Evolutionary conservation across 2,797 vertebrate species (phyloP).

Genomic region (Myotis pilosus): DNA sequence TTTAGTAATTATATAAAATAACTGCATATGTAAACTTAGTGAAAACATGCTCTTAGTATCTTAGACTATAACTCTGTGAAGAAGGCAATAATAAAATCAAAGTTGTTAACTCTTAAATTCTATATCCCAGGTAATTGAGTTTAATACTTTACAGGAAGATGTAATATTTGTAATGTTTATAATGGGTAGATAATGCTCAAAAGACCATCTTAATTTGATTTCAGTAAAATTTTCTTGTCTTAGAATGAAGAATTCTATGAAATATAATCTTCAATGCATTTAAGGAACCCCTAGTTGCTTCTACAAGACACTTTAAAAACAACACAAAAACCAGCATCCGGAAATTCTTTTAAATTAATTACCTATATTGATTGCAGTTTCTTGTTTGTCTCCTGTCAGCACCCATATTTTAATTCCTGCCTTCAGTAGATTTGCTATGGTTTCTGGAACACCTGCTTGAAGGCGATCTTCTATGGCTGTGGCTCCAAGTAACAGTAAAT

Average conservation of each 20-base stretch:
- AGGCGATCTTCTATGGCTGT: slow-evolving; percentile 97
- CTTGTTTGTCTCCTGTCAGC: slow-evolving; percentile 97
- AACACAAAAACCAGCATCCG: neutral
- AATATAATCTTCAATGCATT: neutral
- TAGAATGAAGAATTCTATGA: neutral
- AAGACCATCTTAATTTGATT: neutral
- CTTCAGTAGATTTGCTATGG: slow-evolving; percentile 94
- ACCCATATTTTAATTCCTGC: slow-evolving; percentile 99
- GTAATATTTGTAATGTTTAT: neutral
- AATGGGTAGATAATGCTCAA: neutral
- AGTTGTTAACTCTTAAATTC: neutral
- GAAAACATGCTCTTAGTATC: neutral
- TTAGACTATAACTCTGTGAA: neutral
- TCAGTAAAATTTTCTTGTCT: neutral
- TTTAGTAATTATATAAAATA: neutral
- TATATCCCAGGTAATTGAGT: neutral
- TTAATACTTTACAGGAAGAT: neutral
- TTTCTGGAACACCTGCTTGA: slow-evolving; percentile 96
- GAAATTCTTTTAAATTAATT: slow-evolving; percentile 61
- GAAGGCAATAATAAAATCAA: neutral
- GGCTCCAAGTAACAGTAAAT: slow-evolving; percentile 94
- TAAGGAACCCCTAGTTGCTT: neutral
- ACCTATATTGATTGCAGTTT: slow-evolving; percentile 98
- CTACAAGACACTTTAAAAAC: neutral
- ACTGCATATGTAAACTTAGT: neutral